Evolutionary conservation across 2,888 invertebrate genomes (phyloP).

Genomic region (Baronia brevicornis): DNA sequence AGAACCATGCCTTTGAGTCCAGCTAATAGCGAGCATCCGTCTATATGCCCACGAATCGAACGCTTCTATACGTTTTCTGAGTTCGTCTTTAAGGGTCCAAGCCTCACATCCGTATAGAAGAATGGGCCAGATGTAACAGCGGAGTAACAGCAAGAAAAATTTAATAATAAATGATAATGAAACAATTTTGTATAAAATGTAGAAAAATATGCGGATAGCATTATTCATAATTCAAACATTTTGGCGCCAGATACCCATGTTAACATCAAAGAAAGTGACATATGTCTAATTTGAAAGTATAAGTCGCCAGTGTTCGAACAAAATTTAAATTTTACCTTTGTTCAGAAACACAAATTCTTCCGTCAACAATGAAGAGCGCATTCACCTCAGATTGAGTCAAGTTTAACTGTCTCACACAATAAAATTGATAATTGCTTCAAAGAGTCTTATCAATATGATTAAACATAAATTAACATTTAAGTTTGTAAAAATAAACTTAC

Average conservation of each 20-base stretch:
- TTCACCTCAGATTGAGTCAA: no score
- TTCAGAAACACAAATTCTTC: constrained; percentile 29
- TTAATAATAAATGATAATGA: no score
- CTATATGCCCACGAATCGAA: no score
- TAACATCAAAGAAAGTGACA: constrained; percentile 34
- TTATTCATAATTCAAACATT: constrained; percentile 16
- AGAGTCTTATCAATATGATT: constrained; percentile 4
- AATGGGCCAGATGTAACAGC: no score
- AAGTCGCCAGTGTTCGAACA: constrained; percentile 30
- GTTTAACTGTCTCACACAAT: no score
- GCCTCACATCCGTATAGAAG: no score
- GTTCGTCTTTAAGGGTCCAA: no score
- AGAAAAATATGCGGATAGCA: constrained; percentile 3
- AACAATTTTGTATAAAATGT: not conserved
- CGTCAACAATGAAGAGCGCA: constrained; percentile 48
- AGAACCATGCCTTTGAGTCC: no score
- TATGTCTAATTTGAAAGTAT: constrained; percentile 32
- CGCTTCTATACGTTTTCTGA: no score
- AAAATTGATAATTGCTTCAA: no score
- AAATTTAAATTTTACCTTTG: constrained; percentile 42
- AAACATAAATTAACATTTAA: constrained; percentile 8
- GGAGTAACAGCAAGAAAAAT: no score
- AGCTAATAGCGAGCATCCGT: no score
- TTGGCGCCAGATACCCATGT: constrained; percentile 17
- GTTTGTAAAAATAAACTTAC: constrained; percentile 48